Evolutionary conservation across 2,888 invertebrate species (phyloP).

Genomic region (Trissolcus japonicus): DNA sequence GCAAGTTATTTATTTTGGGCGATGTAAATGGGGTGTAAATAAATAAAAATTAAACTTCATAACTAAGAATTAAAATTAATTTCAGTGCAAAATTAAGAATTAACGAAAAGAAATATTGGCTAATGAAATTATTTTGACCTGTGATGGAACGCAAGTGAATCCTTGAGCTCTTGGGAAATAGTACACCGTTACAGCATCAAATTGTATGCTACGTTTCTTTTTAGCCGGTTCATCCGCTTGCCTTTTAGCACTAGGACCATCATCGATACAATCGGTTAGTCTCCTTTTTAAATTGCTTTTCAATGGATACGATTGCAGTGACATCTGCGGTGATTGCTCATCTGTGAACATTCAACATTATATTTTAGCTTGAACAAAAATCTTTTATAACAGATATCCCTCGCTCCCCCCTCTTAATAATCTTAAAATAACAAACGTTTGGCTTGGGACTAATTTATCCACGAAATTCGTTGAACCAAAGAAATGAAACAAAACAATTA

Average conservation of each 20-base stretch:
- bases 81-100: too few species aligned
- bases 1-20: too few species aligned
- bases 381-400: neutral
- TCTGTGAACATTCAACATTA: slow-evolving; percentile 32
- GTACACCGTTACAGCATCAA: slow-evolving; percentile 94
- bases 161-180: slow-evolving; percentile 96
- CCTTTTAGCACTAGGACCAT: slow-evolving; percentile 68
- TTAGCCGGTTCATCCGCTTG: slow-evolving; percentile 78
- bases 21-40: too few species aligned
- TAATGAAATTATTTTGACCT: slow-evolving; percentile 77
- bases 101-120: too few species aligned
- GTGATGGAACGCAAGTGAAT: slow-evolving; percentile 93
- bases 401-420: too few species aligned
- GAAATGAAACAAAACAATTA: neutral
- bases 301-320: slow-evolving; percentile 68
- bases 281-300: slow-evolving; percentile 85
- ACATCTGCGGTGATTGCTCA: slow-evolving; percentile 60
- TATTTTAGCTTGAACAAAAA: neutral
- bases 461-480: neutral
- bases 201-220: slow-evolving; percentile 89
- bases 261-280: slow-evolving; percentile 73
- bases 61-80: too few species aligned
- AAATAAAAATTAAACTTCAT: too few species aligned
- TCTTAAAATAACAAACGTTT: too few species aligned
- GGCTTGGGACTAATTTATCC: too few species aligned